Percentiles rank a stretch among this genome's conserved stretches.
These are phyloP conservation scores for Pteronotus mesoamericanus DNA, from an alignment of 2,797 vertebrate species.

Conservation along the genomic window DNA sequence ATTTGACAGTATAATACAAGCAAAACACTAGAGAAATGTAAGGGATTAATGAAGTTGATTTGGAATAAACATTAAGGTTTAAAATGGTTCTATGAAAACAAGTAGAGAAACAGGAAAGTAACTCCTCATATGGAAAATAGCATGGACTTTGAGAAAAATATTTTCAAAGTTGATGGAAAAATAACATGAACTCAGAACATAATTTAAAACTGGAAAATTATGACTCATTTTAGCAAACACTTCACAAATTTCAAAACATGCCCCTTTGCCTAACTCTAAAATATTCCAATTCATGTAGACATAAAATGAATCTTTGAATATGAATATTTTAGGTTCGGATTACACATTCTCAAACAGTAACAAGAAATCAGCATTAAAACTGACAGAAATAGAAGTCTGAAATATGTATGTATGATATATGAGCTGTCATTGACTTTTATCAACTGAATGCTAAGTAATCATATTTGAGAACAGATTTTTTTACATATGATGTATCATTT, in stretches of 20 bases:
- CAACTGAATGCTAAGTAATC: not conserved
- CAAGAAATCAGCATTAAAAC: slow-evolving; percentile 19
- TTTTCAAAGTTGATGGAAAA: slow-evolving; percentile 19
- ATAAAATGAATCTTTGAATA: not conserved
- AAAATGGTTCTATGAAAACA: not conserved
- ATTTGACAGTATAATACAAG: not conserved
- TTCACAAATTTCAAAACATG: not conserved
- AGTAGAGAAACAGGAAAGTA: not conserved
- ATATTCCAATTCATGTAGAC: not conserved
- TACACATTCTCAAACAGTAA: slow-evolving; percentile 11
- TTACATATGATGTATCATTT: not conserved
- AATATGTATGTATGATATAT: not conserved
- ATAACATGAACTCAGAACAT: slow-evolving; percentile 16
- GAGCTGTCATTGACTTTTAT: not conserved
- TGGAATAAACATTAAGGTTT: not conserved
- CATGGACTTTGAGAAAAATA: not conserved
- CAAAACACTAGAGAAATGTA: not conserved
- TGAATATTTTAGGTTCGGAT: not conserved
- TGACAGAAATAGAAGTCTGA: slow-evolving; percentile 26
- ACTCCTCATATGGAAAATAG: not conserved
- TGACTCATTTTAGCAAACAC: not conserved
- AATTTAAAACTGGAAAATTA: slow-evolving; percentile 20
- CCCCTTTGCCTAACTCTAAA: not conserved
- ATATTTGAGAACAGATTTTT: not conserved
- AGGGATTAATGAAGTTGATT: not conserved